Base-by-base conservation (phyloP, 64 coral and sea anemone genomes). In the Astreopora myriophthalma region DNA sequence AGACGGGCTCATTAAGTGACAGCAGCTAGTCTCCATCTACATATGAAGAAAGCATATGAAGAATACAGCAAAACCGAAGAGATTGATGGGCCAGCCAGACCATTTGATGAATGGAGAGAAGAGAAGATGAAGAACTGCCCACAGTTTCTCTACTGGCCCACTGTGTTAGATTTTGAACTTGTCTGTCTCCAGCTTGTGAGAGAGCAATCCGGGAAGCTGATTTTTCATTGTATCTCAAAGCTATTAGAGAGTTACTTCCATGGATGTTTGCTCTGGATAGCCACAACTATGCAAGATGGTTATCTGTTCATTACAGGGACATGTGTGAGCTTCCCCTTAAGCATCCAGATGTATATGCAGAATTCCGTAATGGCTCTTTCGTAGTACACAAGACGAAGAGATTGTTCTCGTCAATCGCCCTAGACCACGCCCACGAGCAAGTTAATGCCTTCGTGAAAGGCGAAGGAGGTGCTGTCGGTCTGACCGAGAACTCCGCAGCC, bases 21-120 rank as follows among this genome's bases (percentile, higher is more conserved):
- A n/a, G 89, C 89, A 73, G 89, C 89, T 58, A 69, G 62, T 73
- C 89, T 91, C 22, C 61, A 91, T 71, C 20, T 91, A 48, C 40
- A 73, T 19, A 91, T 91, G 89, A 36, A 84, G 3, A 91, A 69
- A 37, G 76, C 65, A 28, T 91, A 73, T 39, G 32, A 14, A 51
- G 34, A 74, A 69, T 90, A 80, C 62, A 20, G 51, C n/a, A 38
- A 78, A 63, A 30, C 8, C 36, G 74, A 48, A 30, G 28, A 24
- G 44, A 75, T 66, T 39, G 14, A 75, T 73, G 40, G 26, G 39
- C 52, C 36, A 30, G 36, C 39, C 8, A 31, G 27, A 69, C 34
- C 85, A 7, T 72, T 87, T 72, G 32, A 74, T 39, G 26, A 88
- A 74, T 88, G 70, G 86, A 88, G 42, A 75, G 86, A 74, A 13